phyloP scores from a whole-genome alignment of 2,888 invertebrate genomes.

The Watsonalla binaria region DNA sequence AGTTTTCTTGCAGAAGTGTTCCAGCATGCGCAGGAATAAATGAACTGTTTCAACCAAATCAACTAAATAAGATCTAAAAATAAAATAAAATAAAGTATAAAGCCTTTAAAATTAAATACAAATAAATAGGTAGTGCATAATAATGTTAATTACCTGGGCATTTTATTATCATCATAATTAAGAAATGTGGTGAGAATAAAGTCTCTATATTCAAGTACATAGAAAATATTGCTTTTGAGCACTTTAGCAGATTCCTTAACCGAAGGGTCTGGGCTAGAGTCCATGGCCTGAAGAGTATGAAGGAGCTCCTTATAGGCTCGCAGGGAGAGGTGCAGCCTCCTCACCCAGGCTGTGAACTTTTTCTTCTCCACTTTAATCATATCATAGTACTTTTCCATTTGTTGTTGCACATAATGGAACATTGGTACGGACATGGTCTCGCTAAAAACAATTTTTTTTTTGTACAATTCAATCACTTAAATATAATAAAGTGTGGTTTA shows the following conservation, averaged over 20 bases:
- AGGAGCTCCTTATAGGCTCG: slow-evolving; percentile 90
- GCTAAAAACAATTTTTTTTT: slow-evolving; percentile 69
- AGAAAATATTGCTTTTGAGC: slow-evolving; percentile 94
- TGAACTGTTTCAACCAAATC: slow-evolving; percentile 95
- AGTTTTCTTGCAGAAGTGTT: slow-evolving; percentile 82
- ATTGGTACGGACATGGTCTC: slow-evolving; percentile 95
- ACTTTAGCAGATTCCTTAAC: slow-evolving; percentile 90
- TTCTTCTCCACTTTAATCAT: slow-evolving; percentile 93
- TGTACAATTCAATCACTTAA: too few species aligned
- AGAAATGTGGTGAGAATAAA: slow-evolving; percentile 88
- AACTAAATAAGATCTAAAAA: slow-evolving; percentile 84
- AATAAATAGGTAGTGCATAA: background rate
- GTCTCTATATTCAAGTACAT: slow-evolving; percentile 96
- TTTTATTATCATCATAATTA: slow-evolving; percentile 90
- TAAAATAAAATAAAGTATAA: background rate
- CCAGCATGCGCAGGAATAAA: slow-evolving; percentile 93
- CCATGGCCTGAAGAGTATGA: slow-evolving; percentile 89
- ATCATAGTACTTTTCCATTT: slow-evolving; percentile 91
- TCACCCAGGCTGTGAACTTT: slow-evolving; percentile 88
- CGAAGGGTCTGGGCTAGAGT: slow-evolving; percentile 82
- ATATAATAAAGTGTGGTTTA: too few species aligned
- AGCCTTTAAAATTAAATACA: slow-evolving; percentile 1
- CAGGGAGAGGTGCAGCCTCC: slow-evolving; percentile 90
- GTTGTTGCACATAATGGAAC: slow-evolving; percentile 96
- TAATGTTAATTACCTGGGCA: slow-evolving; percentile 83